Percentiles rank a stretch among this genome's conserved stretches.
phyloP scores from a whole-genome alignment of 1,140 invertebrate genomes.

The Drosophila lacteicornis region DNA sequence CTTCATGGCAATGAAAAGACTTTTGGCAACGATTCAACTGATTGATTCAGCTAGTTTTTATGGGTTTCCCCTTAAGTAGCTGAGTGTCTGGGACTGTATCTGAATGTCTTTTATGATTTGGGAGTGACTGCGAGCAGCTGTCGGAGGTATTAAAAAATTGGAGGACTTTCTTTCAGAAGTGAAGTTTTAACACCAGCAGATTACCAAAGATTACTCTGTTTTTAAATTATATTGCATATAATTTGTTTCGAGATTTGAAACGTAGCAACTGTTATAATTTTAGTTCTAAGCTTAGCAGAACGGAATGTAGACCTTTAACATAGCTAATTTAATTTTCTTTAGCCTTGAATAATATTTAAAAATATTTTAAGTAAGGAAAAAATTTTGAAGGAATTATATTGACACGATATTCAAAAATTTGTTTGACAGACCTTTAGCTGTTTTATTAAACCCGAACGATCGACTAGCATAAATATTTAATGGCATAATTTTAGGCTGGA shows the following conservation, averaged over 20 bases:
- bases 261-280: not conserved
- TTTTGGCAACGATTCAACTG: conserved; percentile 51
- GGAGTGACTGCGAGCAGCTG: conserved; percentile 8
- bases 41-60: conserved; percentile 43
- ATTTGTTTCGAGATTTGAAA: not conserved
- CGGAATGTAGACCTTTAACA: too few relatives aligned
- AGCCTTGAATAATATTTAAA: too few relatives aligned
- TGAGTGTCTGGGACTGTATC: conserved; percentile 2
- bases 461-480: not conserved
- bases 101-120: conserved; percentile 14
- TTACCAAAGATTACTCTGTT: not conserved
- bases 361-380: too few relatives aligned
- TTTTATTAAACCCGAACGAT: too few relatives aligned
- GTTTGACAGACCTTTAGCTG: too few relatives aligned
- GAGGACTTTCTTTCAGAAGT: conserved; percentile 39
- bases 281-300: too few relatives aligned
- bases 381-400: too few relatives aligned
- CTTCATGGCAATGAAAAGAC: conserved; percentile 48
- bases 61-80: conserved; percentile 17
- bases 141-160: conserved; percentile 32
- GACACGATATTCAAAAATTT: too few relatives aligned
- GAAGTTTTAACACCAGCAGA: not conserved
- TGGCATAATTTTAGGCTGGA: conserved; percentile 6
- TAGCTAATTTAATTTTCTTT: too few relatives aligned
- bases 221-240: not conserved